Percentiles rank a stretch among this genome's conserved stretches.
Evolutionary conservation across 1,140 invertebrate genomes (phyloP).

Genomic region (Aphis gossypii): DNA sequence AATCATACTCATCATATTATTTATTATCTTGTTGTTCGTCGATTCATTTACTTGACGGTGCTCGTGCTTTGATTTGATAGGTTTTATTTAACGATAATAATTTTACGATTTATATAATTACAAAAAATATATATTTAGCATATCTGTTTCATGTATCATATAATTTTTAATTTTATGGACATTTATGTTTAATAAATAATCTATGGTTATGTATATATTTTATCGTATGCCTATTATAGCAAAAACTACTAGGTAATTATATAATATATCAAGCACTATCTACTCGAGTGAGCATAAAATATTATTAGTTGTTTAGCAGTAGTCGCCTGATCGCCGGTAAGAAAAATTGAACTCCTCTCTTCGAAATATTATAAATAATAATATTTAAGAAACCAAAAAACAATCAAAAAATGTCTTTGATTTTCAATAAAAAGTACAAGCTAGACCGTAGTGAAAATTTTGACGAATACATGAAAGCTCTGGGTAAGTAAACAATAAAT

Average conservation of each 20-base stretch:
- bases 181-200: neutral
- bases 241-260: neutral
- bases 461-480: slow-evolving; percentile 85
- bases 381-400: neutral
- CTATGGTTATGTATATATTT: neutral
- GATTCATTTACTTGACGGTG: neutral
- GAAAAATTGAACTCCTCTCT: neutral
- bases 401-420: neutral
- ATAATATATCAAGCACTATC: neutral
- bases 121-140: neutral
- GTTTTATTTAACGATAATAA: neutral
- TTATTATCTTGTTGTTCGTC: neutral
- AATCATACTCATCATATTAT: neutral
- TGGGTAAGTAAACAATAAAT: slow-evolving; percentile 70
- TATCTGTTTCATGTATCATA: neutral
- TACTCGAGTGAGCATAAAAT: neutral
- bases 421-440: slow-evolving; percentile 74
- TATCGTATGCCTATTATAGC: neutral
- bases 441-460: slow-evolving; percentile 77
- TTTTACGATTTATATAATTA: neutral
- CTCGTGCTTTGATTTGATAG: neutral
- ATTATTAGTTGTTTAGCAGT: neutral
- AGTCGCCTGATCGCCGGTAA: neutral
- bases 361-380: neutral
- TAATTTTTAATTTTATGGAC: neutral